Base-by-base conservation (phyloP, 2,888 invertebrate genomes). In the Gymnosoma rotundatum region DNA sequence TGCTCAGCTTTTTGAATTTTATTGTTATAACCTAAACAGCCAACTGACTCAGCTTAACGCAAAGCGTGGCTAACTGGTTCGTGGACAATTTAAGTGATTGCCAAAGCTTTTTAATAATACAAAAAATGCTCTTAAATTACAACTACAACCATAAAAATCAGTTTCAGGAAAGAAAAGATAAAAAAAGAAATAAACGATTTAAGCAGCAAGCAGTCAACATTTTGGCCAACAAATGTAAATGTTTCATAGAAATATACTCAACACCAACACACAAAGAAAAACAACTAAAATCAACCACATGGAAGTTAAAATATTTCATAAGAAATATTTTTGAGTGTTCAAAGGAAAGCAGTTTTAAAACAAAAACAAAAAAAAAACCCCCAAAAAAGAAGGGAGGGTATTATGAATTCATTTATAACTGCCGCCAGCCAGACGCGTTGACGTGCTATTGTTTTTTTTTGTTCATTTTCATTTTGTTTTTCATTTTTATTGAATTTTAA, bases 401-500 rank as follows among this genome's bases (percentile, higher is more conserved):
- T 16, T 7, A 21, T n/a, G 32, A 60, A 75, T 42, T 79, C 73
- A 54, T 32, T n/a, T 54, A 79, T 58, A 69, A 83, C 70, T 70
- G 85, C 60, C 85, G 85, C 80, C 85, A 85, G 83, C 73, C 83
- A 80, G 85, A 63, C 83, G 80, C 76, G 21, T 61, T 67, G 32
- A 42, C 56, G 66, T 78, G 63, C 60, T 75, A 54, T 69, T 66
- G 48, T 83, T 80, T 80, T 78, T 36, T 38, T 72, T 78, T 72
- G 16, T 18, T 54, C 75, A 76, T 82, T 83, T 72, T 18, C n/a
- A 50, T 76, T 18, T 18, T 54, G 75, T 79, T 82, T 83, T 72
- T 18, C n/a, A 50, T 76, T 76, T 82, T 83, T 83, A 80, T 85
- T 76, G 76, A 80, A 83, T 83, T 85, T 85, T 83, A 83, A 85